phyloP scores from a whole-genome alignment of 1,140 invertebrate genomes.

The Argopecten irradians region DNA sequence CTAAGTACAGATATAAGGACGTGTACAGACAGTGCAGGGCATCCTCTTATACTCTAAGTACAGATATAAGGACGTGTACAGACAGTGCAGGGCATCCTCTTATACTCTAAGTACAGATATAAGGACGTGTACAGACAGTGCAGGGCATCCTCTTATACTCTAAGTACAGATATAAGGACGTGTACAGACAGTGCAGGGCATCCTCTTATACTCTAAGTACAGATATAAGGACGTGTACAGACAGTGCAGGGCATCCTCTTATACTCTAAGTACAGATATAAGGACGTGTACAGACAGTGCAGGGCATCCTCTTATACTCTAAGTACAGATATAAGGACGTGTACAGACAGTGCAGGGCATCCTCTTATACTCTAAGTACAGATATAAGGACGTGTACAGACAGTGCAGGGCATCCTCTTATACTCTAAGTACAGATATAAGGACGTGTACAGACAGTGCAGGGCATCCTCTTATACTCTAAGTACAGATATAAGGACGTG shows the following conservation, averaged over 20 bases:
- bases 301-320: background rate
- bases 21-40: background rate
- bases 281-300: constrained; percentile 12
- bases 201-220: background rate
- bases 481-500: background rate
- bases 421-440: background rate
- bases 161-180: background rate
- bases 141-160: background rate
- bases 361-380: background rate
- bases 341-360: background rate
- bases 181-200: background rate
- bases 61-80: background rate
- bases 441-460: constrained; percentile 13
- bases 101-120: background rate
- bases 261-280: background rate
- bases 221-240: background rate
- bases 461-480: background rate
- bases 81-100: background rate
- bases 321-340: background rate
- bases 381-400: background rate
- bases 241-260: background rate
- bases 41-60: background rate
- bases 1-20: background rate
- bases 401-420: background rate
- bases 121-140: constrained; percentile 12